Conservation (phyloP, 2,113 vertebrate genomes). For the Chlorocebus sabaeus region DNA sequence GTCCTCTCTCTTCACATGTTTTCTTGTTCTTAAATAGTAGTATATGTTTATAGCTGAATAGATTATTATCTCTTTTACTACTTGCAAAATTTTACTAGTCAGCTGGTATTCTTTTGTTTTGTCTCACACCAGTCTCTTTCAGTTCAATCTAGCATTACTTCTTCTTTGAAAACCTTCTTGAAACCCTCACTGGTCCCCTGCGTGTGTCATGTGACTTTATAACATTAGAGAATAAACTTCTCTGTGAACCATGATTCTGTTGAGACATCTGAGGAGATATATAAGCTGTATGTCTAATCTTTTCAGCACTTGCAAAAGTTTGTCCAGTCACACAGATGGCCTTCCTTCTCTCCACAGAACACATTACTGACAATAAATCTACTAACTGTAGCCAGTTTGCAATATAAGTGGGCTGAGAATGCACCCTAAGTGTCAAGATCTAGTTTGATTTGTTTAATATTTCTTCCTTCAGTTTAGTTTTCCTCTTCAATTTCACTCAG, state of each 20-base stretch:
- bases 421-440: no score
- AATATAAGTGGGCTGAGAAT: no score
- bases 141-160: background rate
- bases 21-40: background rate
- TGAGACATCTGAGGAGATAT: background rate
- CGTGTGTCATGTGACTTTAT: background rate
- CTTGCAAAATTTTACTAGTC: background rate
- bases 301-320: background rate
- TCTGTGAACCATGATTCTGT: background rate
- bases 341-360: background rate
- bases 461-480: background rate
- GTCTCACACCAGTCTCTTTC: background rate
- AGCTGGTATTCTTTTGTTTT: background rate
- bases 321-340: fast-evolving
- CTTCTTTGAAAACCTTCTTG: background rate
- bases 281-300: background rate
- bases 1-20: background rate
- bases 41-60: background rate
- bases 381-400: fast-evolving
- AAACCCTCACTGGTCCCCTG: background rate
- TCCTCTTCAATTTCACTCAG: background rate
- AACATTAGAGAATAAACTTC: no score
- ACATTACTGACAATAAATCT: background rate
- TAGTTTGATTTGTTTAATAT: background rate
- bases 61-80: background rate